A percentile compares a stretch with the other conserved stretches of the same genome.
Evolutionary conservation across 2,797 vertebrate species (phyloP).

Genomic region (Rhodeus uyekii): DNA sequence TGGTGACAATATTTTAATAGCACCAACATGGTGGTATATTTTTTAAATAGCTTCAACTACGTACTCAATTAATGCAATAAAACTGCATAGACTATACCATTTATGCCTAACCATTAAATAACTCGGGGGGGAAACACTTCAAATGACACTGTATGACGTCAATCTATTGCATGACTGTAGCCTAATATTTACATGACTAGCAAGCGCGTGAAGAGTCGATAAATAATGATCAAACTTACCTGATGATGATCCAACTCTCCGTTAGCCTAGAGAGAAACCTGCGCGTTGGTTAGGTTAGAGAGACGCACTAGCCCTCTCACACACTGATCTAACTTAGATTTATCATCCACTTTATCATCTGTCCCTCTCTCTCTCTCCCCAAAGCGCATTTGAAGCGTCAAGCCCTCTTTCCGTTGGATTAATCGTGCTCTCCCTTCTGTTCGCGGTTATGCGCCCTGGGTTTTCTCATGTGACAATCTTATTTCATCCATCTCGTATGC

Average conservation of each 20-base stretch:
- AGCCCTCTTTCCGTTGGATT: constrained; percentile 44
- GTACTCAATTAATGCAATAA: background rate
- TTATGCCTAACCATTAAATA: too few species aligned
- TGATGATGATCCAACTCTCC: constrained; percentile 4
- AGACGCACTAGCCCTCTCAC: constrained; percentile 1
- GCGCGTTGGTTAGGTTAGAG: background rate
- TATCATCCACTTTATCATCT: constrained; percentile 24
- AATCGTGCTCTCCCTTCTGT: constrained; percentile 38
- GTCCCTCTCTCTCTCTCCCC: constrained; percentile 34
- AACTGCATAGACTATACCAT: background rate
- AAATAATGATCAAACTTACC: constrained; percentile 33
- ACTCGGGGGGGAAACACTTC: background rate
- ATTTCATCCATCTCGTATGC: constrained; percentile 8
- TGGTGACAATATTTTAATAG: background rate
- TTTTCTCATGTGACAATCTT: constrained; percentile 21
- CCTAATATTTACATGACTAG: background rate
- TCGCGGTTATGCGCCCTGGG: background rate
- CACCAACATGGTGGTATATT: background rate
- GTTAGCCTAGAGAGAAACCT: background rate
- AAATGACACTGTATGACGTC: background rate
- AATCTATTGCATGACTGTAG: background rate
- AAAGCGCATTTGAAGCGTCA: constrained; percentile 45
- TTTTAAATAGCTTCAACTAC: background rate
- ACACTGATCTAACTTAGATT: constrained; percentile 21
- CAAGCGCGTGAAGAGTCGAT: too few species aligned